phyloP scores from a whole-genome alignment of 2,113 vertebrate species.

The Cyphomyrus discorhynchus region DNA sequence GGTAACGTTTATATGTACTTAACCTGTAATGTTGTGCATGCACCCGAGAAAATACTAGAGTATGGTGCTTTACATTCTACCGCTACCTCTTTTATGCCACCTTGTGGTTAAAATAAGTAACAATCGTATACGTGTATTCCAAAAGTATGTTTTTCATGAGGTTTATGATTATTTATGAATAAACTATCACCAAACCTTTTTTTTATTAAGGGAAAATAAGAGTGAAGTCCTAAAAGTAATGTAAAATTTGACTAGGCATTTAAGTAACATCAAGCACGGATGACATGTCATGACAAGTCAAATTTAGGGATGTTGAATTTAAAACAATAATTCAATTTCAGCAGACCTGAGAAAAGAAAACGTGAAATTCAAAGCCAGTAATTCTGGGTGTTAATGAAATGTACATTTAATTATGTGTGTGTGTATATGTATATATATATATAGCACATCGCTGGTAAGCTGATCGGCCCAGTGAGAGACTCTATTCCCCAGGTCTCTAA shows the following conservation, averaged over 20 bases:
- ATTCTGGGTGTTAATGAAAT: not conserved
- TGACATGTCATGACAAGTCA: not conserved
- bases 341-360: not conserved
- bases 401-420: not conserved
- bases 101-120: slow-evolving; percentile 29
- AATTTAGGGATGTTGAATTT: not conserved
- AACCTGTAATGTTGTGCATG: not conserved
- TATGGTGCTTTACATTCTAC: not conserved
- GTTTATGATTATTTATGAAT: not conserved
- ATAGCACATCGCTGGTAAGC: not conserved
- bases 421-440: too few relatives aligned
- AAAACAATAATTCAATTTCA: not conserved
- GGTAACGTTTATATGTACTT: not conserved
- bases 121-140: not conserved
- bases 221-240: not conserved
- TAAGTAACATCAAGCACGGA: not conserved
- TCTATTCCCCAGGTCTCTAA: too few relatives aligned
- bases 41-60: not conserved
- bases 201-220: not conserved
- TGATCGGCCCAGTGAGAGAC: too few relatives aligned
- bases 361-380: not conserved
- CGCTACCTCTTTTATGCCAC: slow-evolving; percentile 28
- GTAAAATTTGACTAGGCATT: not conserved
- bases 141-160: not conserved
- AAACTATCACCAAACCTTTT: not conserved